Percentiles rank a stretch among this genome's conserved stretches.
Evolutionary conservation across 2,888 invertebrate genomes (phyloP).

Genomic region (Cistogaster globosa): DNA sequence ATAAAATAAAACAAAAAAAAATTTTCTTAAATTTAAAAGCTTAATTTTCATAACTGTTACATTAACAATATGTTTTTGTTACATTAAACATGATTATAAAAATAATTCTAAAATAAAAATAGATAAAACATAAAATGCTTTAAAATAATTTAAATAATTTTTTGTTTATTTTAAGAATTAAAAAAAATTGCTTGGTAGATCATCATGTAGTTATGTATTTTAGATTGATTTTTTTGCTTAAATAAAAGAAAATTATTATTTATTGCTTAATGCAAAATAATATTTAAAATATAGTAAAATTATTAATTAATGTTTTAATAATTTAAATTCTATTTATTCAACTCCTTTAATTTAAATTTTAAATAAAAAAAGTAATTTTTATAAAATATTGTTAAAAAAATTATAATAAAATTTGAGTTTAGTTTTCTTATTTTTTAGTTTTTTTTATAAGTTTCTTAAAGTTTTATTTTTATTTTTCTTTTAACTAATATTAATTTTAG

Average conservation of each 20-base stretch:
- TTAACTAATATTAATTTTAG: constrained; percentile 3
- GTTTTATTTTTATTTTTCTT: constrained; percentile 24
- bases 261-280: constrained; percentile 49
- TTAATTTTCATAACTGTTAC: constrained; percentile 57
- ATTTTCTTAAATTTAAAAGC: constrained; percentile 60
- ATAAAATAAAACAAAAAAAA: constrained; percentile 62
- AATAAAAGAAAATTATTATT: constrained; percentile 15
- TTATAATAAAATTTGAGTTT: constrained; percentile 36
- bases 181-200: constrained; percentile 56
- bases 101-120: constrained; percentile 30
- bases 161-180: constrained; percentile 11
- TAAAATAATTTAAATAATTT: constrained; percentile 41
- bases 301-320: constrained; percentile 38
- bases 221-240: background rate
- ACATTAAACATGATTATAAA: constrained; percentile 33
- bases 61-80: constrained; percentile 57
- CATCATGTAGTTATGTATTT: constrained; percentile 10
- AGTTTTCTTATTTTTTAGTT: constrained; percentile 9
- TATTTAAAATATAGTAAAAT: constrained; percentile 17
- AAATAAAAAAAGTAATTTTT: constrained; percentile 39
- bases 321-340: constrained; percentile 44
- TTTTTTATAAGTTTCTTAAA: constrained; percentile 26
- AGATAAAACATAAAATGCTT: constrained; percentile 34
- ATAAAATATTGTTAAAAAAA: constrained; percentile 27
- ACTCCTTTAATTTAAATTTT: constrained; percentile 25